Base-by-base conservation (phyloP, 2,113 vertebrate species). In the Hyperoodon ampullatus region DNA sequence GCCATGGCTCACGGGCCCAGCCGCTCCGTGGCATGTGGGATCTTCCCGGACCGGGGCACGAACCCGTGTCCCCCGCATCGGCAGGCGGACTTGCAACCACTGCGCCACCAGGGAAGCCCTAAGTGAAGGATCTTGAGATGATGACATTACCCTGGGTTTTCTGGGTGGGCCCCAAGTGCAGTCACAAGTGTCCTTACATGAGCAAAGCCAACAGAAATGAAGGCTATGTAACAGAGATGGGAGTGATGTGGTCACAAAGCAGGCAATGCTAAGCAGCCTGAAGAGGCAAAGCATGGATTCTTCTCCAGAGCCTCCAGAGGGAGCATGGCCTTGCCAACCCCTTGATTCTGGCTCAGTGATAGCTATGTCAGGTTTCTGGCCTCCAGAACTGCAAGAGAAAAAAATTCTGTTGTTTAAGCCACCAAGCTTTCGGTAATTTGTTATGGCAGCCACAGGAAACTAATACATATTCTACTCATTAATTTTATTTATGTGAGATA, bases 331-430 rank as follows among this genome's bases (percentile, higher is more conserved):
- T 30, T 44, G n/a, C 33, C 2, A 11, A 50, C 33, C 6, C 24
- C 61, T 66, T 39, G 55, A 84, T 71, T 80, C 70, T 13, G 33
- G 44, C 14, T 60, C 74, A 35, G 39, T 21, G 55, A 82, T 19
- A 53, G 53, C 53, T 30, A 30, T 55, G 75, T 89, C 35, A 71
- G 66, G 50, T 21, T 39, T 71, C 44, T 58, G 39, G 23, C 28
- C 14, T 75, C n/a, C 10, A 65, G n/a, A 65, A 61, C n/a, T 39
- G 39, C 9, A 21, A 78, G 18, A 72, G 30, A 42, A 95, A 42
- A 15, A 12, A 21, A 42, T 87, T 91, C 55, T 93, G 12, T 30
- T 91, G 39, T 86, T 90, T 60, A 68, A 87, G 50, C 28, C 58
- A 68, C 35, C 4, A 35, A 19, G 15, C 39, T 60, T 72, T 60